A percentile compares a stretch with the other conserved stretches of the same genome.
Conservation (phyloP, 2,888 invertebrate species). For the Oconnorella tubifera region DNA sequence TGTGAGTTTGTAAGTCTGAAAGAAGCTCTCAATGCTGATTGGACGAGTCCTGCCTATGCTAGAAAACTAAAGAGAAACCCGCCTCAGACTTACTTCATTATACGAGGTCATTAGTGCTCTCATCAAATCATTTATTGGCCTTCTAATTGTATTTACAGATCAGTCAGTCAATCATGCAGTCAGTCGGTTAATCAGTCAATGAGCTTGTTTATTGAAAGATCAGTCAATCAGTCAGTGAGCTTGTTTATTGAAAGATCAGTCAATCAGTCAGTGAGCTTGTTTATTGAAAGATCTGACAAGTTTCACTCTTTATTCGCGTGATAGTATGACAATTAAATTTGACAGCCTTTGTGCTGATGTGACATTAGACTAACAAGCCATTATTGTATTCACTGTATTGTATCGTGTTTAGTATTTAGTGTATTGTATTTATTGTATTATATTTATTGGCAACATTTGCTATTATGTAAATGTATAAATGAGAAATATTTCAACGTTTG, state of each 20-base stretch:
- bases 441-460: neutral
- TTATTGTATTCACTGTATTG: too few species aligned
- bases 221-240: too few species aligned
- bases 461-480: neutral
- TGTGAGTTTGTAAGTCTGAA: constrained; percentile 63
- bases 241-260: too few species aligned
- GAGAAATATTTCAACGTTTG: neutral
- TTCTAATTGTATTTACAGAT: neutral
- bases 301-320: too few species aligned
- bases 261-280: too few species aligned
- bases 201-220: too few species aligned
- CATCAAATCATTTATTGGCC: too few species aligned
- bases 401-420: constrained; percentile 4
- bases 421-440: neutral
- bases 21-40: constrained; percentile 66
- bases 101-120: constrained; percentile 61
- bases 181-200: neutral
- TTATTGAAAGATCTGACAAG: too few species aligned
- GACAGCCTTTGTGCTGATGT: too few species aligned
- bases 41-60: constrained; percentile 62
- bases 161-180: neutral
- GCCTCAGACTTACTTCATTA: constrained; percentile 65
- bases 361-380: too few species aligned
- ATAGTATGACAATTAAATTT: too few species aligned
- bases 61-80: constrained; percentile 69